Base-by-base conservation (phyloP, 35 echinoderm and acorn worm genomes). In the Patiria miniata region DNA sequence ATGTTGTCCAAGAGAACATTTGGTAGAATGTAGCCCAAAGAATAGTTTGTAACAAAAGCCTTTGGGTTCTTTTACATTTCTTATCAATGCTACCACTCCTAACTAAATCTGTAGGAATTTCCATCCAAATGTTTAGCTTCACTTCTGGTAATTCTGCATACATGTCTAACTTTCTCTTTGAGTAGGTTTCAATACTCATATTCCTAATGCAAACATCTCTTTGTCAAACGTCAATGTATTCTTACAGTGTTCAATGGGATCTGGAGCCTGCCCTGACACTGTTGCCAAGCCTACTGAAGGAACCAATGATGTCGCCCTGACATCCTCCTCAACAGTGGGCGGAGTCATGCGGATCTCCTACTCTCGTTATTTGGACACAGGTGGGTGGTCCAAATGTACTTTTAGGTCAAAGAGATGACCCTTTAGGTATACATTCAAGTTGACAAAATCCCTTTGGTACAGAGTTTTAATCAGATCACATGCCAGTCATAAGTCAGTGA, bases 231-330 rank as follows among this genome's bases (percentile, higher is more conserved):
- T 69, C 33, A 0, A 7, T 39, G 16, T 37, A 15, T 8, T 57
- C 39, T 60, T 17, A 28, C 82, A 84, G 82, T 84, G 82, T 84
- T 84, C 82, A 0, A 30, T 26, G 36, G 82, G 82, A 30, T 58
- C 36, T 84, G 82, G 82, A 34, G 82, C 53, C 6, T 84, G 82
- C 28, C 82, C 82, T 2, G 82, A 84, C 65, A 30, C 19, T 58
- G 55, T 51, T 2, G 57, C 57, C 16, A 37, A 33, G 4, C 51
- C 52, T 19, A 36, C 29, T 18, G 12, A 8, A 15, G 56, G 52
- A 17, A 58, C 29, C 29, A 34, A 57, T 36, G 38, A 84, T 84
- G 53, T 54, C 8, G 55, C 38, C 32, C 57, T 84, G 54, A 36
- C 38, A 28, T 51, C 30, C n/a, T 32, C 51, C 53, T 84, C 82